phyloP scores from a whole-genome alignment of 2,888 invertebrate genomes.

The Lottia scabra region DNA sequence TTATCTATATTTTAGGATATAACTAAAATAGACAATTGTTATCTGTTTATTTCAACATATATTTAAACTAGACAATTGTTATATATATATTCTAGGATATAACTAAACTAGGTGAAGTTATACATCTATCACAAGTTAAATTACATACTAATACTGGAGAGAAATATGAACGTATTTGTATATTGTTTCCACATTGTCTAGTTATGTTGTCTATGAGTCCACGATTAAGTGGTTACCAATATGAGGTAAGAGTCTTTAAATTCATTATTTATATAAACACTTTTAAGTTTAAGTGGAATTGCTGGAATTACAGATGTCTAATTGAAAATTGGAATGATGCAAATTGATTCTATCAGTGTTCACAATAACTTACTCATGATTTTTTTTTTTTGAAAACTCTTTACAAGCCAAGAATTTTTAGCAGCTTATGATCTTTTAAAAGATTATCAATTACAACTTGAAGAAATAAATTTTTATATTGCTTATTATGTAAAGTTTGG shows the following conservation, averaged over 20 bases:
- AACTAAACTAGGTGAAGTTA: constrained; percentile 83
- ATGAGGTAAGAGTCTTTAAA: constrained; percentile 77
- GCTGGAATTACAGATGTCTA: too few relatives aligned
- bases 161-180: constrained; percentile 84
- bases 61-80: background rate
- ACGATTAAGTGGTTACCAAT: constrained; percentile 93
- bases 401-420: too few relatives aligned
- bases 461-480: too few relatives aligned
- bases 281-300: too few relatives aligned
- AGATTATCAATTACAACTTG: too few relatives aligned
- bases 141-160: constrained; percentile 81
- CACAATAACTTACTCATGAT: too few relatives aligned
- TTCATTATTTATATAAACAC: too few relatives aligned
- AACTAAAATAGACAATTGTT: constrained; percentile 2
- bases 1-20: background rate
- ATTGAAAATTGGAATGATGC: too few relatives aligned
- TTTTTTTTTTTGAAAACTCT: too few relatives aligned
- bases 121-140: constrained; percentile 92
- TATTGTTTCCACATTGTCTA: constrained; percentile 89
- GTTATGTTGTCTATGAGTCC: constrained; percentile 91
- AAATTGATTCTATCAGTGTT: too few relatives aligned
- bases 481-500: too few relatives aligned
- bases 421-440: too few relatives aligned
- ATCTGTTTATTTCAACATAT: background rate
- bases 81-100: constrained; percentile 72